A percentile compares a stretch with the other conserved stretches of the same genome.
phyloP scores from a whole-genome alignment of 2,797 vertebrate genomes.

The Xerus rutilus region DNA sequence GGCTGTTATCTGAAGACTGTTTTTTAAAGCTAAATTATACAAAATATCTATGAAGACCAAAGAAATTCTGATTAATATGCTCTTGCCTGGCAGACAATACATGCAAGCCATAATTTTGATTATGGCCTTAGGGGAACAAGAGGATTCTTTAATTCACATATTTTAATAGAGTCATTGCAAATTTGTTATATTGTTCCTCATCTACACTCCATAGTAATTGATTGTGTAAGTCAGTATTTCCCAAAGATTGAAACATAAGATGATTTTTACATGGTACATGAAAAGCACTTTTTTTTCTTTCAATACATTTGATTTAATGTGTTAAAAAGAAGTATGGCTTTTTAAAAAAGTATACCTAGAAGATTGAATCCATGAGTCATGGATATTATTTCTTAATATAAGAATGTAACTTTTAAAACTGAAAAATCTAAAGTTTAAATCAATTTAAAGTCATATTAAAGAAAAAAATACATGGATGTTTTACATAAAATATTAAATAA shows the following conservation, averaged over 20 bases:
- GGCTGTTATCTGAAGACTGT: constrained; percentile 38
- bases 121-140: constrained; percentile 47
- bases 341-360: neutral
- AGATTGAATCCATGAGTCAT: neutral
- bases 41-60: constrained; percentile 68
- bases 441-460: constrained; percentile 28
- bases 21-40: constrained; percentile 74
- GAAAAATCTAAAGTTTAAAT: constrained; percentile 1
- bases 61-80: constrained; percentile 63
- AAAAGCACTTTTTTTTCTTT: constrained; percentile 30
- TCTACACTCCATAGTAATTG: constrained; percentile 6
- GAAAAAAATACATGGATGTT: constrained; percentile 2
- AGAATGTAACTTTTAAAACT: neutral
- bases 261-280: constrained; percentile 45
- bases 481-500: constrained; percentile 51
- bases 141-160: constrained; percentile 41
- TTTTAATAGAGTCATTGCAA: constrained; percentile 54
- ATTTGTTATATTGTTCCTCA: constrained; percentile 22
- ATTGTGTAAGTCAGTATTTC: neutral
- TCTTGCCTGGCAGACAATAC: constrained; percentile 71
- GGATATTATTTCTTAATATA: constrained; percentile 9
- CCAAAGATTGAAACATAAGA: constrained; percentile 38
- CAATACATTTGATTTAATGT: constrained; percentile 23
- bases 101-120: constrained; percentile 61
- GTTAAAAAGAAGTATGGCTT: constrained; percentile 20